Base-by-base conservation (phyloP, 2,113 vertebrate genomes). In the Scalopus aquaticus region DNA sequence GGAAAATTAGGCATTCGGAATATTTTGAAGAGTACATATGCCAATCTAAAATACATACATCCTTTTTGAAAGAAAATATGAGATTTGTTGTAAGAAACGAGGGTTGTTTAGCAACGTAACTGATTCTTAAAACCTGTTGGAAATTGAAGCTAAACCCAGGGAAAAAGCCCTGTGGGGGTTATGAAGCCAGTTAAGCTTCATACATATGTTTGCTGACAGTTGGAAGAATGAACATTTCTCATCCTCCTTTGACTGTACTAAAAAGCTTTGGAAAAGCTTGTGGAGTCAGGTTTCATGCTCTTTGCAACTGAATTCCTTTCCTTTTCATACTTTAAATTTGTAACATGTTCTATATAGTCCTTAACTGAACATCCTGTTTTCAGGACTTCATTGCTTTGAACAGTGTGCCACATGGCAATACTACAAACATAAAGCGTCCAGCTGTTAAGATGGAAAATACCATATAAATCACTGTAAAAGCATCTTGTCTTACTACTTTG, bases 201-300 rank as follows among this genome's bases (percentile, higher is more conserved):
- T 94, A 86, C 95, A 96, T 86, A 72, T 95, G 90, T 95, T 97
- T 95, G 88, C 92, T 96, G 97, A 97, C 97, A 97, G 90, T 94
- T 96, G 88, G 92, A 92, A 97, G 94, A 96, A 89, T 64, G 96
- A 88, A 91, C 78, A 91, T 96, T 97, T 98, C 74, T 96, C 96
- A 62, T 32, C 35, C 60, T 94, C 8, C 3, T 95, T 91, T 95
- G 94, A 96, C 39, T 92, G 15, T 65, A 95, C 86, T 95, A 92
- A 74, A 95, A 97, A 94, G 77, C 15, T 0, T 2, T 20, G 56
- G 9, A 88, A 95, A 91, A 46, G 67, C 85, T 64, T 84, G n/a
- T 76, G 80, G 96, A 79, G 95, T 97, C 96, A 39, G 87, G 95
- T 97, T 97, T 97, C 95, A 94, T 94, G 78, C 77, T 96, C 1